Base-by-base conservation (phyloP, 2,888 invertebrate species). In the Macrostomum cliftonense region DNA sequence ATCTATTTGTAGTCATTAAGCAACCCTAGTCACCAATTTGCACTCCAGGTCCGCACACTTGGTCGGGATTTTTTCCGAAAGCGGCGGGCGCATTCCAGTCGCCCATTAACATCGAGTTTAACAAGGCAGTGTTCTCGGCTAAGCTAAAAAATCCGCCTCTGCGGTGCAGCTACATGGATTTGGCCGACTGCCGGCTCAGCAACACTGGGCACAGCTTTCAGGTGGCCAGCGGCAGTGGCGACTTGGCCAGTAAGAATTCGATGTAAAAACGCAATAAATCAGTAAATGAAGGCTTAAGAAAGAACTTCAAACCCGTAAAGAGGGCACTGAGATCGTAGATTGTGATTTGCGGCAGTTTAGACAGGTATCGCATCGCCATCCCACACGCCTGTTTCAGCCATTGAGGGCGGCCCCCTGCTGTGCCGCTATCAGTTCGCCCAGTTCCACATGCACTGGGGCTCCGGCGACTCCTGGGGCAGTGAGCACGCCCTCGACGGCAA, bases 371-470 rank as follows among this genome's bases (percentile, higher is more conserved):
- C 4, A 28, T 28, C 4, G 9, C 9, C 28, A 4, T 28, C 9
- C 28, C 28, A 28, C 28, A 7, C 28, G 9, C 28, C 28, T 4
- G 5, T 7, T 9, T 45, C 55, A 64, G 65, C 48, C n/a, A 39
- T 65, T 48, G 54, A 46, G 9, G 89, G 89, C 16, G 91, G 91
- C 2, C 89, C 89, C 0, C 73, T 91, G 47, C 76, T 76, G 42
- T 73, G 77, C 49, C 79, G 79, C 54, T 89, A 85, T 71, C 79
- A 79, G 60, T 73, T 91, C 51, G 82, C 83, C 64, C 91, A 91
- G 69, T 88, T 88, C 73, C 91, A 91, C 66, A 84, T 86, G 61
- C 91, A 91, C 71, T 91, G 91, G 91, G 91, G 89, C 43, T 78
- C 79, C 53, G 77, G 77, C 46, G 80, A 83, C 64, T 77, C 78